phyloP scores from a whole-genome alignment of 2,888 invertebrate species.

The Hydrotaea diabolus region DNA sequence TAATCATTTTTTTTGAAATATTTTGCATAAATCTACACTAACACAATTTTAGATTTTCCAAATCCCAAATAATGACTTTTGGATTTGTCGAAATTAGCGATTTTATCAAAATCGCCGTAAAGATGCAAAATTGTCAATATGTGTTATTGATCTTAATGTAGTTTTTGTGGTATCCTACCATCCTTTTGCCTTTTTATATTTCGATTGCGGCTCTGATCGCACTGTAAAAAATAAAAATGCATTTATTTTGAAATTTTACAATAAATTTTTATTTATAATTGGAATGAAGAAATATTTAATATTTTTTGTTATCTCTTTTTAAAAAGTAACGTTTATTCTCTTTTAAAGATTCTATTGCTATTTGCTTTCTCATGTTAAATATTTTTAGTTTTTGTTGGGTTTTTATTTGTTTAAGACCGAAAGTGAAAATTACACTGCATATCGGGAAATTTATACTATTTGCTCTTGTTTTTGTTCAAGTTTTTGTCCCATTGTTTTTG shows the following conservation, averaged over 20 bases:
- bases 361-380: constrained; percentile 57
- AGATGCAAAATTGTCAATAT: too few relatives aligned
- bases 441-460: constrained; percentile 36
- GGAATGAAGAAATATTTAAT: constrained; percentile 71
- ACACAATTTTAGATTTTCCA: too few relatives aligned
- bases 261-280: constrained; percentile 65
- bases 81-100: too few relatives aligned
- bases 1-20: too few relatives aligned
- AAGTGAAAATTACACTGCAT: too few relatives aligned
- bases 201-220: too few relatives aligned
- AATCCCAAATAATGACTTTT: too few relatives aligned
- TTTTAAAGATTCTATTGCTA: constrained; percentile 66
- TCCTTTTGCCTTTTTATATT: too few relatives aligned
- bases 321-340: constrained; percentile 70
- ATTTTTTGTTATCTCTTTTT: constrained; percentile 69
- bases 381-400: constrained; percentile 42
- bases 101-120: too few relatives aligned
- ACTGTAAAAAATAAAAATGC: constrained; percentile 23
- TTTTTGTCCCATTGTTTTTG: constrained; percentile 14
- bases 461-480: constrained; percentile 36
- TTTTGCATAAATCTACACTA: too few relatives aligned
- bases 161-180: too few relatives aligned
- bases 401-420: constrained; percentile 26
- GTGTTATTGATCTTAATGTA: too few relatives aligned
- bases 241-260: constrained; percentile 46